These are phyloP conservation scores for Antitype chi DNA, from an alignment of 2,888 invertebrate species.

Conservation along the genomic window DNA sequence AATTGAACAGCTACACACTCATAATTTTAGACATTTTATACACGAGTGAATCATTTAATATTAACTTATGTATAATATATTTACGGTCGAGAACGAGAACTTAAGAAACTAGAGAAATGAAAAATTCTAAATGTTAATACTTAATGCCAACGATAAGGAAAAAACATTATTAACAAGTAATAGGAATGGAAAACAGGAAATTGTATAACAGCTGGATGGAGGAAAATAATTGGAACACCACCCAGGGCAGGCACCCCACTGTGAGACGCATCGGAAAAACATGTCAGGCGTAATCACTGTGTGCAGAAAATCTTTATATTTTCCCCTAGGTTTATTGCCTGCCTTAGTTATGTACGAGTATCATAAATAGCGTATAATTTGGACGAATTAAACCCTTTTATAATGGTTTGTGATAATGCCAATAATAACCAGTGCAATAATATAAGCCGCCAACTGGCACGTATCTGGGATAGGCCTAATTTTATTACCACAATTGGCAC, in stretches of 20 bases:
- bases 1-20: background rate
- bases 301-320: background rate
- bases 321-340: background rate
- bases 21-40: background rate
- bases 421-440: conserved; percentile 1
- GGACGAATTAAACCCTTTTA: background rate
- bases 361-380: background rate
- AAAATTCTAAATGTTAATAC: conserved; percentile 12
- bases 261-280: conserved; percentile 7
- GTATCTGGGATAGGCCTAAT: background rate
- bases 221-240: conserved; percentile 36
- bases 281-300: background rate
- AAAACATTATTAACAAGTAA: conserved; percentile 28
- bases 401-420: background rate
- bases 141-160: conserved; percentile 2
- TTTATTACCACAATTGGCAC: conserved; percentile 18
- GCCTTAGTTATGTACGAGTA: too few relatives aligned
- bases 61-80: background rate
- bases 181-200: conserved; percentile 26
- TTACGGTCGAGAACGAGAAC: background rate
- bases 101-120: background rate
- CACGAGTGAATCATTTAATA: background rate
- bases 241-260: conserved; percentile 22
- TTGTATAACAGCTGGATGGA: conserved; percentile 14
- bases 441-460: conserved; percentile 13